These are phyloP conservation scores for Drosophila santomea DNA, from an alignment of 1,140 invertebrate genomes.

Conservation along the genomic window DNA sequence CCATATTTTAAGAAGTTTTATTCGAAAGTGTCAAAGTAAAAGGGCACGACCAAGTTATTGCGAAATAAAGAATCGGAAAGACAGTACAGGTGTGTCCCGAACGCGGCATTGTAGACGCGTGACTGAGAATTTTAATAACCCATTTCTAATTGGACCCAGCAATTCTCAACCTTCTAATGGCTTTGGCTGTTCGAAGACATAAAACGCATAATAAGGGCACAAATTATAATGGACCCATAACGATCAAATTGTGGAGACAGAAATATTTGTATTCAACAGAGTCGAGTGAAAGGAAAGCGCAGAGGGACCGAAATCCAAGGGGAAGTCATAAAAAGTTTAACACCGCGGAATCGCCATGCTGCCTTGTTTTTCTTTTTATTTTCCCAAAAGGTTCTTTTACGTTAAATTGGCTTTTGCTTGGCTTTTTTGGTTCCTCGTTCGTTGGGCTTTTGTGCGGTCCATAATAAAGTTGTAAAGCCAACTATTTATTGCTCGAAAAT, in stretches of 20 bases:
- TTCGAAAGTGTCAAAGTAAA: not conserved
- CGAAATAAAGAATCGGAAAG: not conserved
- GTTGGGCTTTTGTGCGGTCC: conserved; percentile 35
- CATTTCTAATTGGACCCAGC: conserved; percentile 49
- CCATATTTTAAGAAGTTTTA: not conserved
- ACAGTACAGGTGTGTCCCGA: conserved; percentile 36
- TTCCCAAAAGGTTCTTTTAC: not conserved
- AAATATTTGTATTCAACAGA: conserved; percentile 34
- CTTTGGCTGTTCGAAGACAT: conserved; percentile 8
- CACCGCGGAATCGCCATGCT: conserved; percentile 51
- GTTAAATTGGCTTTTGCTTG: conserved; percentile 3
- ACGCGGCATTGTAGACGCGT: conserved; percentile 66
- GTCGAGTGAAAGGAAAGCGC: conserved; percentile 17
- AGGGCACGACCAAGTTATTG: not conserved
- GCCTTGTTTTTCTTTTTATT: conserved; percentile 38
- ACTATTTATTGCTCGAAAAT: conserved; percentile 65
- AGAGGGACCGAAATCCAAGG: conserved; percentile 33
- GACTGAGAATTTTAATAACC: conserved; percentile 71
- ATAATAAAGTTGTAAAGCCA: conserved; percentile 68
- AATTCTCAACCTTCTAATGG: conserved; percentile 5
- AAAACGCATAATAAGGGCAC: conserved; percentile 15
- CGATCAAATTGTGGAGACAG: conserved; percentile 51
- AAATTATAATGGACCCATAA: conserved; percentile 46
- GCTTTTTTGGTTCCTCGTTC: not conserved
- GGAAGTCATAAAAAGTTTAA: conserved; percentile 65